Evolutionary conservation across 2,113 vertebrate species (phyloP).

Genomic region (Choloepus hoffmanni): DNA sequence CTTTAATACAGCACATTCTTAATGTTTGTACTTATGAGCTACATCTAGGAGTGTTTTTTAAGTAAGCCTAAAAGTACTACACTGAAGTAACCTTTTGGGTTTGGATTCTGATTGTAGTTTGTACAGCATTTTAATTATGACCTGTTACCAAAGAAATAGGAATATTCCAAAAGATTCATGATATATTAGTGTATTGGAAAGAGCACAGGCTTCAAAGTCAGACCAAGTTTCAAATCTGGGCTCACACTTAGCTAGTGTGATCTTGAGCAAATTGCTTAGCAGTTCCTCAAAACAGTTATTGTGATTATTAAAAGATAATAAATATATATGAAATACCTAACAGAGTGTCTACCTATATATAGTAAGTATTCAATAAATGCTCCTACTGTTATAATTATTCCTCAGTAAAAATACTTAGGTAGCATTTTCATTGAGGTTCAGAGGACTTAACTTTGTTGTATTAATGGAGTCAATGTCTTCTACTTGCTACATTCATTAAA

Average conservation of each 20-base stretch:
- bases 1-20: slow-evolving; percentile 49
- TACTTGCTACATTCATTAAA: slow-evolving; percentile 61
- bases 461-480: slow-evolving; percentile 40
- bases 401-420: slow-evolving; percentile 48
- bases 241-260: slow-evolving; percentile 17
- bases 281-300: slow-evolving; percentile 49
- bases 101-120: slow-evolving; percentile 55
- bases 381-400: slow-evolving; percentile 4
- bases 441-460: background rate
- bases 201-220: background rate
- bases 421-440: slow-evolving; percentile 40
- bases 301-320: slow-evolving; percentile 50
- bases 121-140: background rate
- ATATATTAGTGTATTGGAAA: slow-evolving; percentile 43
- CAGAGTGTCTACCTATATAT: background rate
- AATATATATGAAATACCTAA: slow-evolving; percentile 15
- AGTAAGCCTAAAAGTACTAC: slow-evolving; percentile 29
- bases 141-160: slow-evolving; percentile 30
- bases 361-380: slow-evolving; percentile 34
- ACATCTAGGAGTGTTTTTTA: slow-evolving; percentile 20
- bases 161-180: slow-evolving; percentile 49
- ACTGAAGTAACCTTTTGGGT: slow-evolving; percentile 54
- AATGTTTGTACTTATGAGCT: background rate
- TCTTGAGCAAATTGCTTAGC: slow-evolving; percentile 50
- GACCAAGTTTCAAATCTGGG: slow-evolving; percentile 30